phyloP scores from a whole-genome alignment of 2,797 vertebrate genomes.

The Sebastes iracundus region DNA sequence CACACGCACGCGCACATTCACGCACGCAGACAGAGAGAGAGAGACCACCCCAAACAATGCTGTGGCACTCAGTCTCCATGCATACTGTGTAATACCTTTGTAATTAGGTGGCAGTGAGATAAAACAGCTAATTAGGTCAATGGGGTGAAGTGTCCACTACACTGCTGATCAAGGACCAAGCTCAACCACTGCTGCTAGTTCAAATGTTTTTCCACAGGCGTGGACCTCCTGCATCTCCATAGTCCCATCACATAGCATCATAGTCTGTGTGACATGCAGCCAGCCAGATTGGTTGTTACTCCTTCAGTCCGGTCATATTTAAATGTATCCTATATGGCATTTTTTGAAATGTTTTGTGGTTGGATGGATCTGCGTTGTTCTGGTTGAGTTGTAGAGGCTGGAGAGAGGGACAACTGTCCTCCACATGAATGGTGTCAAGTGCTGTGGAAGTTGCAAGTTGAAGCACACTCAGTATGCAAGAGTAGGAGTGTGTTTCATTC shows the following conservation, averaged over 20 bases:
- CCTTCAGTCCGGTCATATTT: neutral
- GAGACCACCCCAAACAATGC: slow-evolving; percentile 32
- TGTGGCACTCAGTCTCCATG: neutral
- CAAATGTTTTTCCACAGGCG: slow-evolving; percentile 8
- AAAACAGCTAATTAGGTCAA: slow-evolving; percentile 57
- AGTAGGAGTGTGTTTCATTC: neutral
- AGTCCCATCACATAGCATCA: slow-evolving; percentile 44
- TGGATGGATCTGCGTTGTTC: neutral
- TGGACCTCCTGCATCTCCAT: slow-evolving; percentile 36
- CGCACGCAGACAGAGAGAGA: slow-evolving; percentile 21
- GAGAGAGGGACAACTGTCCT: neutral
- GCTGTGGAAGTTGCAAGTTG: slow-evolving; percentile 6
- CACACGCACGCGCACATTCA: slow-evolving; percentile 20
- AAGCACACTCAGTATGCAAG: neutral
- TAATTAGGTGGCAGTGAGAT: slow-evolving; percentile 51
- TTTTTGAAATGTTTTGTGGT: neutral
- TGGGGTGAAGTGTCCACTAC: slow-evolving; percentile 60
- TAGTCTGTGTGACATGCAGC: slow-evolving; percentile 32
- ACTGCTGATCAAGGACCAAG: slow-evolving; percentile 39
- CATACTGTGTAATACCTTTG: slow-evolving; percentile 38
- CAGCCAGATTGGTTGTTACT: slow-evolving; percentile 3
- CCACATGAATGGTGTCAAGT: neutral
- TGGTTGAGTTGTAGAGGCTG: neutral
- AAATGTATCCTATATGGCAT: neutral
- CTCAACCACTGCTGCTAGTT: slow-evolving; percentile 21